Evolutionary conservation across 2,113 vertebrate species (phyloP).

Genomic region (Coptodon bakossiorum): DNA sequence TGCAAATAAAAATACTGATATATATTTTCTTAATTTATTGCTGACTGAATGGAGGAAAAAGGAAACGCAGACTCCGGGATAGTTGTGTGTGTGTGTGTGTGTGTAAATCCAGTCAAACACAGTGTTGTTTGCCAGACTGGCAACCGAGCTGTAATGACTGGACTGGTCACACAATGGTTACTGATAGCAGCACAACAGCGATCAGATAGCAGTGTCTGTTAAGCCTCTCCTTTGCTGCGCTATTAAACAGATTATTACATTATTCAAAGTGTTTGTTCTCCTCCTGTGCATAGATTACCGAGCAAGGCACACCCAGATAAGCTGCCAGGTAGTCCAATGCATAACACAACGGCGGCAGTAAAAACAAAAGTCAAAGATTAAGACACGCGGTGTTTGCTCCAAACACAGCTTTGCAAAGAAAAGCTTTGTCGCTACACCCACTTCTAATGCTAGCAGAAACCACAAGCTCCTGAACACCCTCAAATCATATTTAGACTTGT

Average conservation of each 20-base stretch:
- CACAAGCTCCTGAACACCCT: constrained; percentile 80
- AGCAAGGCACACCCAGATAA: constrained; percentile 83
- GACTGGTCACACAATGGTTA: constrained; percentile 69
- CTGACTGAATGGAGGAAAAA: background rate
- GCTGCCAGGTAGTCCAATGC: constrained; percentile 71
- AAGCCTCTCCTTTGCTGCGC: constrained; percentile 76
- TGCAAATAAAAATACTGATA: background rate
- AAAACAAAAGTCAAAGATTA: constrained; percentile 69
- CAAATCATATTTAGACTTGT: constrained; percentile 84
- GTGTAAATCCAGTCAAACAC: constrained; percentile 50
- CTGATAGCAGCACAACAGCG: constrained; percentile 75
- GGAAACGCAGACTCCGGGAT: background rate
- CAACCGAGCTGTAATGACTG: constrained; percentile 71
- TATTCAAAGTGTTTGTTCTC: constrained; percentile 79
- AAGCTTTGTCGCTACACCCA: constrained; percentile 78
- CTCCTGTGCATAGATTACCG: constrained; percentile 78
- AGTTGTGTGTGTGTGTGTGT: background rate
- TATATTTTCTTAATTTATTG: background rate
- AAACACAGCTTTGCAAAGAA: constrained; percentile 63
- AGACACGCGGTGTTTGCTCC: constrained; percentile 69
- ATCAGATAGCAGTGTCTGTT: constrained; percentile 76
- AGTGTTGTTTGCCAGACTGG: constrained; percentile 67
- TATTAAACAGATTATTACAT: constrained; percentile 82
- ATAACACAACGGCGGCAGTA: constrained; percentile 53
- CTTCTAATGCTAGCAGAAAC: constrained; percentile 70